Base-by-base conservation (phyloP, 2,888 invertebrate genomes). In the Lasioglossum pauxillum region DNA sequence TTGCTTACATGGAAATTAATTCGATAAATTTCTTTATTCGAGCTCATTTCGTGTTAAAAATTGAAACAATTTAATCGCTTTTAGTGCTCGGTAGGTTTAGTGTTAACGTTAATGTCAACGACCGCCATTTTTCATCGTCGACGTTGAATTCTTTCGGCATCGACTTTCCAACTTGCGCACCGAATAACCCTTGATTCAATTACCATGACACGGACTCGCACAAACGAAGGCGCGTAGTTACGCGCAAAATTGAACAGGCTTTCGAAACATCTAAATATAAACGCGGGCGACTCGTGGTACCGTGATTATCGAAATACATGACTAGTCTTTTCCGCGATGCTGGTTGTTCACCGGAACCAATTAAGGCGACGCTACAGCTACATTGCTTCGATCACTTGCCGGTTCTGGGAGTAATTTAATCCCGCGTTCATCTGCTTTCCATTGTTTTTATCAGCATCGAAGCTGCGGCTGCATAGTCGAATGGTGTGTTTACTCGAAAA, bases 221-320 rank as follows among this genome's bases (percentile, higher is more conserved):
- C n/a, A 69, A 82, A 60, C 23, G 67, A 71, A 69, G 64, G 27
- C 35, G 27, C 44, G 74, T 27, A 67, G 23, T 78, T 78, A 19
- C 35, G 46, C 53, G 46, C 31, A 38, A 44, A 78, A 67, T 31
- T 44, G 23, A 67, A 67, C 23, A 46, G 67, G 41, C 72, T 64
- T 80, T 76, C 41, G n/a, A 80, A 67, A 80, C 27, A 27, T 75
- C 81, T 80, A 83, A 80, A 80, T 76, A 83, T 80, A 83, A 67
- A 57, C 72, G 49, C 16, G 23, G 57, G 23, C 53, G 14, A 53
- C 49, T 44, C 80, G 53, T 57, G 60, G 46, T 74, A 69, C 77
- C 12, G 38, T 57, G 38, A 5, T 19, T 46, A 78, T 49, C 44
- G 19, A 83, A 72, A 75, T 72, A 75, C 16, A 12, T 35, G 41